phyloP scores from a whole-genome alignment of 2,888 invertebrate genomes.

The Osmoderma eremita region DNA sequence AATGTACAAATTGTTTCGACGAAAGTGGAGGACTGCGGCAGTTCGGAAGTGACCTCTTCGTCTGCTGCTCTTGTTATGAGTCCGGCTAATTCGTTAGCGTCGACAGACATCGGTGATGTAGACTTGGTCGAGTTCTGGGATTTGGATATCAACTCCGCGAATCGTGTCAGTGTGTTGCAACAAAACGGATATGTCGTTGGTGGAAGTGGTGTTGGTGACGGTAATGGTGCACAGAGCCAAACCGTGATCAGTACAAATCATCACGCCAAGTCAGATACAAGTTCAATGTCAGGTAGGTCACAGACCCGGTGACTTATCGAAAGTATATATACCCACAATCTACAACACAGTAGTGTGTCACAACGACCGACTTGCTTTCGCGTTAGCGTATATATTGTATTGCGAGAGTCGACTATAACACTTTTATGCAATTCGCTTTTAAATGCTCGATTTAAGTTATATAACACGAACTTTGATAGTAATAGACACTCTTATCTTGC shows the following conservation, averaged over 20 bases:
- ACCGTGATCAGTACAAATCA: constrained; percentile 55
- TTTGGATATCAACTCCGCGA: constrained; percentile 68
- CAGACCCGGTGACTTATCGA: constrained; percentile 32
- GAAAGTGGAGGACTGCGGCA: constrained; percentile 72
- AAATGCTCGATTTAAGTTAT: no score
- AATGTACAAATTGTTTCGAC: constrained; percentile 74
- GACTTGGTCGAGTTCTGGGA: constrained; percentile 84
- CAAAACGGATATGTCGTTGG: constrained; percentile 41
- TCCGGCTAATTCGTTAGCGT: constrained; percentile 78
- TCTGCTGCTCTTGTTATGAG: constrained; percentile 76
- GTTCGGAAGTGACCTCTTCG: constrained; percentile 80
- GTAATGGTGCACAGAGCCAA: constrained; percentile 58
- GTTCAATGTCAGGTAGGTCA: constrained; percentile 64
- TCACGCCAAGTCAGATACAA: constrained; percentile 63
- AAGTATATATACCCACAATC: constrained; percentile 14
- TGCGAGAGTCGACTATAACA: not conserved
- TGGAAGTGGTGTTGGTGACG: constrained; percentile 59
- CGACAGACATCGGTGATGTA: constrained; percentile 79
- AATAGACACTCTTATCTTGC: no score
- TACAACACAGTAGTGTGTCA: constrained; percentile 6
- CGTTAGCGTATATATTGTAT: no score
- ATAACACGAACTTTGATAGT: no score
- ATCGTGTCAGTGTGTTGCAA: constrained; percentile 51
- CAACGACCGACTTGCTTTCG: constrained; percentile 5
- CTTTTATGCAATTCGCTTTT: no score